Conservation (phyloP, 2,888 invertebrate genomes). For the Troides oblongomaculatus region DNA sequence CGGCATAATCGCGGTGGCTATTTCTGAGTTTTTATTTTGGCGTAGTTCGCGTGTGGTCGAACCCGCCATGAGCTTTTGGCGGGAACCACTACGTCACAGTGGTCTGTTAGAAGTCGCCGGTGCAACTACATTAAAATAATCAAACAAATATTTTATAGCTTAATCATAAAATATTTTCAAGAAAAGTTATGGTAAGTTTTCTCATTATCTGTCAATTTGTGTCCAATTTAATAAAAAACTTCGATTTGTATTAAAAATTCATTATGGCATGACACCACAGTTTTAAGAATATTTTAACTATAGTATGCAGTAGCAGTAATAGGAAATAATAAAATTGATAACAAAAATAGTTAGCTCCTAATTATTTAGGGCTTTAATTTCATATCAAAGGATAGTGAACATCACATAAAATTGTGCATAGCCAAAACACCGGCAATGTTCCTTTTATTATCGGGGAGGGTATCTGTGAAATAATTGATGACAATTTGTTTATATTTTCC, state of each 20-base stretch:
- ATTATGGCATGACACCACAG: not conserved
- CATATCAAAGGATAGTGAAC: too few species aligned
- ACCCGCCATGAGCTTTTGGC: slow-evolving; percentile 64
- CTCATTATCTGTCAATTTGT: not conserved
- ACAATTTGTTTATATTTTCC: not conserved
- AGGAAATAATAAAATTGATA: too few species aligned
- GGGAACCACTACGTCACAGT: slow-evolving; percentile 66
- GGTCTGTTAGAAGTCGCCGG: slow-evolving; percentile 52
- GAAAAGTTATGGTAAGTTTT: slow-evolving; percentile 23
- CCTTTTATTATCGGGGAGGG: not conserved
- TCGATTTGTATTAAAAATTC: not conserved
- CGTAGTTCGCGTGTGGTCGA: slow-evolving; percentile 78
- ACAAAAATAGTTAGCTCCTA: too few species aligned
- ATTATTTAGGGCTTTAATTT: too few species aligned
- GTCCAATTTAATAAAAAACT: not conserved
- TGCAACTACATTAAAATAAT: slow-evolving; percentile 44
- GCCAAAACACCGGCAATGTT: too few species aligned
- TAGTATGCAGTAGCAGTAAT: too few species aligned
- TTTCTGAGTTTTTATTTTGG: slow-evolving; percentile 78
- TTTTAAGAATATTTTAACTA: too few species aligned
- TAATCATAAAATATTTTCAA: not conserved
- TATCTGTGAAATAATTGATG: not conserved
- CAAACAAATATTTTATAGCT: not conserved
- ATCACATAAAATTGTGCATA: too few species aligned
- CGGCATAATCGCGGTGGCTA: slow-evolving; percentile 59